phyloP scores from a whole-genome alignment of 2,797 vertebrate genomes.

The Gadopsis marmoratus region DNA sequence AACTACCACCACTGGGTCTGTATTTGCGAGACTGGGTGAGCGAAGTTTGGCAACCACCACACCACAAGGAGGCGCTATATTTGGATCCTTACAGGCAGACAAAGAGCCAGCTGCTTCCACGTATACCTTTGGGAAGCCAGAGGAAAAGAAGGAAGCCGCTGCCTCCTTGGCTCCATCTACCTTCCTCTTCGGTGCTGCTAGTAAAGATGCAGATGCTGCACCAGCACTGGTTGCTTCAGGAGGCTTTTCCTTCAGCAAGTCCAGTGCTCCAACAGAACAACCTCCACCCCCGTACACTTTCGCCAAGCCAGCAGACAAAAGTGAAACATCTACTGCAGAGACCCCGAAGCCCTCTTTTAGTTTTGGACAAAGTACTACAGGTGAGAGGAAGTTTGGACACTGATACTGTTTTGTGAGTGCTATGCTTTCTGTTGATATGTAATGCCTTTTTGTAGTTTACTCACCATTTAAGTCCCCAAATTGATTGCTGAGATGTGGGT shows the following conservation, averaged over 20 bases:
- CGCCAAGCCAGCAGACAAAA: constrained; percentile 82
- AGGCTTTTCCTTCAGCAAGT: constrained; percentile 88
- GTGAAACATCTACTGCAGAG: constrained; percentile 74
- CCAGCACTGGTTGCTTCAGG: constrained; percentile 41
- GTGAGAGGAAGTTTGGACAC: constrained; percentile 42
- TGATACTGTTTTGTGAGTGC: not conserved
- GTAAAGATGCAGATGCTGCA: constrained; percentile 86
- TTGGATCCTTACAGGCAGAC: constrained; percentile 70
- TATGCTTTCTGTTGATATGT: too few species aligned
- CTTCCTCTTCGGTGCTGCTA: constrained; percentile 83
- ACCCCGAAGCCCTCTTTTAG: constrained; percentile 83
- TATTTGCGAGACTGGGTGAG: constrained; percentile 74
- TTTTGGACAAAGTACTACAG: constrained; percentile 88
- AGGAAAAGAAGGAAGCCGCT: constrained; percentile 86
- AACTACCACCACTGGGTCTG: constrained; percentile 36
- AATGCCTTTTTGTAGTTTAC: not conserved
- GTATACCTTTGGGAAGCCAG: constrained; percentile 89
- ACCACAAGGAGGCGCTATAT: constrained; percentile 70
- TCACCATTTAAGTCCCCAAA: not conserved
- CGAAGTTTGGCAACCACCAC: constrained; percentile 26
- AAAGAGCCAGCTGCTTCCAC: constrained; percentile 81
- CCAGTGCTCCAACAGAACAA: constrained; percentile 85
- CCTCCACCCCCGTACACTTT: constrained; percentile 73
- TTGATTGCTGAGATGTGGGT: not conserved
- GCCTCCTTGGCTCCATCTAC: constrained; percentile 50